Evolutionary conservation across 2,113 vertebrate genomes (phyloP), one percentile per base, ranked within the genome.

Genomic region (Bombycilla garrulus): DNA sequence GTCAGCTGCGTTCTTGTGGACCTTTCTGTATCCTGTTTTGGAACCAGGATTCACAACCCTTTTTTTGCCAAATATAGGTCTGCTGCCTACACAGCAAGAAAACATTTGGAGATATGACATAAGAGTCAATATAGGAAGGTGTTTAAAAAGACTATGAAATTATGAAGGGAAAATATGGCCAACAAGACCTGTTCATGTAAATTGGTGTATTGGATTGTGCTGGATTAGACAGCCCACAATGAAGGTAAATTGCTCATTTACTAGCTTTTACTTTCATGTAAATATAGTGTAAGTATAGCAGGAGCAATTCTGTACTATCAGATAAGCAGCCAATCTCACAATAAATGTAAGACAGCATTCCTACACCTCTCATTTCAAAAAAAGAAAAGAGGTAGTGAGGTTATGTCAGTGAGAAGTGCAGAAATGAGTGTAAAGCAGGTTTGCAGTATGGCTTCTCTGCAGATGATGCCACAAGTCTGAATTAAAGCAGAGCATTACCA

Each of bases 21-120:
- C 40, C 18, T 71, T 73, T 66, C 85, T 83, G 40, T 38, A 86
- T 74, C 67, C 47, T 81, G 18, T 90, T 96, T 91, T 90, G 71
- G 71, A 93, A 88, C 47, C 72, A 44, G 66, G 60, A 86, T 88
- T 93, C 95, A 94, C 47, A 95, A 78, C 79, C 35, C 29, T 64
- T 82, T 89, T 89, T 87, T 91, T 82, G 11, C 51, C 79, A 95
- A 93, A 92, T 88, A 86, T 88, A 95, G 58, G 12, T 86, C 71
- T 94, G 26, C 85, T 62, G 64, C 91, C 95, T 89, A 91, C 94
- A 61, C 86, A 77, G 67, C 2, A 2, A 88, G 62, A 69, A 93
- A 95, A 90, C 76, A 93, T 84, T 95, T 96, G 64, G 80, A 81
- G 77, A 84, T 23, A 26, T 83, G 81, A 60, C 88, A 73, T 67